phyloP scores from a whole-genome alignment of 2,113 vertebrate species.

The Syngnathus floridae region DNA sequence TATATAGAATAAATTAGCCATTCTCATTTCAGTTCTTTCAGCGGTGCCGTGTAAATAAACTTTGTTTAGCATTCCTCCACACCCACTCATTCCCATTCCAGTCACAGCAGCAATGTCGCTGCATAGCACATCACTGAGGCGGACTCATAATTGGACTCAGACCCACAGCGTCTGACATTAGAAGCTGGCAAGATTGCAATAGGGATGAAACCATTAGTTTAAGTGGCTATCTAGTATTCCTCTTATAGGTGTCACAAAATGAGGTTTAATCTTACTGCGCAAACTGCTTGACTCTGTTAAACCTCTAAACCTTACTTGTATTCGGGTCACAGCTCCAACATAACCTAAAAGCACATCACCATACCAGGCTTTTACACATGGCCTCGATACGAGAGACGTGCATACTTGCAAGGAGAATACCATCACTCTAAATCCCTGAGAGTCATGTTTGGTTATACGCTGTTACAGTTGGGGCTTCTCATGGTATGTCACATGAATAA shows the following conservation, averaged over 20 bases:
- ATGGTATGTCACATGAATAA: background rate
- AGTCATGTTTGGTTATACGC: background rate
- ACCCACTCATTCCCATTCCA: background rate
- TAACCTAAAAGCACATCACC: background rate
- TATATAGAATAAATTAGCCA: background rate
- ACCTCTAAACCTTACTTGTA: background rate
- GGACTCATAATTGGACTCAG: slow-evolving; percentile 2
- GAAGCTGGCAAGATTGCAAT: background rate
- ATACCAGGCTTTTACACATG: background rate
- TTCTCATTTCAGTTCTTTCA: background rate
- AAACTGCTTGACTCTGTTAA: background rate
- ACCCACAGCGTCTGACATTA: background rate
- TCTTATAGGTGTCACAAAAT: background rate
- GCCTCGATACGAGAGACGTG: background rate
- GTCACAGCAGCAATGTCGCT: background rate
- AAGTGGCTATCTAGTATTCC: background rate
- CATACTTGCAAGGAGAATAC: background rate
- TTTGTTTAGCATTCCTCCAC: background rate
- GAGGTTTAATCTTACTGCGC: background rate
- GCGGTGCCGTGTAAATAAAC: background rate
- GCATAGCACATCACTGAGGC: background rate
- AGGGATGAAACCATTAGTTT: background rate
- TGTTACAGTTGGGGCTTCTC: background rate
- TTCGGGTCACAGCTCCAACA: background rate
- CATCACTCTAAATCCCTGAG: background rate